phyloP scores from a whole-genome alignment of 2,888 invertebrate species.

The Erebia aethiops region DNA sequence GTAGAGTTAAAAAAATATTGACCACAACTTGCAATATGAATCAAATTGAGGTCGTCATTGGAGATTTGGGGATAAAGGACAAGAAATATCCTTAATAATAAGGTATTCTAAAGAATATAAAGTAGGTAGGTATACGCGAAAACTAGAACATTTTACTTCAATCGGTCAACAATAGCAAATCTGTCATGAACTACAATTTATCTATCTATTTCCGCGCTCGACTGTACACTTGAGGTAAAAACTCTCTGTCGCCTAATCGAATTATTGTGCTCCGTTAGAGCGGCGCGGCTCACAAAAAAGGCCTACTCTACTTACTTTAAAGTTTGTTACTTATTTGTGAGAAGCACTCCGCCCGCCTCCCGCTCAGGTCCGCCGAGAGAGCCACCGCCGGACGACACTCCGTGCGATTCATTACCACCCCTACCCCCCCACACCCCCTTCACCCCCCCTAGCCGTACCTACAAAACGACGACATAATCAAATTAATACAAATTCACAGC shows the following conservation, averaged over 20 bases:
- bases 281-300: constrained; percentile 26
- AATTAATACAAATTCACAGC: constrained; percentile 70
- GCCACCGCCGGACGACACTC: constrained; percentile 11
- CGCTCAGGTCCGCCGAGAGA: background rate
- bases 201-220: background rate
- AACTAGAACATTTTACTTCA: constrained; percentile 13
- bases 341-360: background rate
- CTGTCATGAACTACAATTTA: background rate
- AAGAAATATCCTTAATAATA: no score
- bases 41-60: no score
- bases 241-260: constrained; percentile 30
- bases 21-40: no score
- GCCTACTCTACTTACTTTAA: background rate
- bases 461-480: constrained; percentile 71
- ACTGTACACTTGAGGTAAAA: constrained; percentile 9
- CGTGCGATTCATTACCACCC: background rate
- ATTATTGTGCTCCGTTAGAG: constrained; percentile 27
- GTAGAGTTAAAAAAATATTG: no score
- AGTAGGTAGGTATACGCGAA: background rate
- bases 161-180: no score
- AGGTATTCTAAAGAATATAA: no score
- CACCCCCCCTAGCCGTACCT: constrained; percentile 45
- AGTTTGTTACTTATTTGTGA: constrained; percentile 19
- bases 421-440: background rate
- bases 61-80: no score